Base-by-base conservation (phyloP, 2,797 vertebrate genomes). In the Numenius phaeopus region DNA sequence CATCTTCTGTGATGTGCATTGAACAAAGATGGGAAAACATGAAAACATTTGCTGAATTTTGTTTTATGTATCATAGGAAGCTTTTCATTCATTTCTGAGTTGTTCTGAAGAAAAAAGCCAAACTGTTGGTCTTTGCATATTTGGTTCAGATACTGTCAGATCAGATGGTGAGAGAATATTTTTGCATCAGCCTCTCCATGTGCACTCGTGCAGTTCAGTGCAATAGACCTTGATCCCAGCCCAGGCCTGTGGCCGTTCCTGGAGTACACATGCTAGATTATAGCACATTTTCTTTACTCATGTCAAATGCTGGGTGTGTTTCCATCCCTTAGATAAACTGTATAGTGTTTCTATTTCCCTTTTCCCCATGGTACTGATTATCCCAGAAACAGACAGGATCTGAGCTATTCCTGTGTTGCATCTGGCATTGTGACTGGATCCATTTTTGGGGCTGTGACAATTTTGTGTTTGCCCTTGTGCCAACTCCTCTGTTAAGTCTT, bases 291-390 rank as follows among this genome's bases (percentile, higher is more conserved):
- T 90, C 49, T 79, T 69, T 46, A 47, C 83, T 94, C 61, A 69
- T 3, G 14, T 69, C 83, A 81, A 47, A 61, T 50, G 9, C 37
- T 82, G 93, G 62, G 88, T 95, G 79, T 96, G 93, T 90, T 96
- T 93, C 83, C 39, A 87, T 65, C 54, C 52, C 21, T 82, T 54
- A 95, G 94, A 95, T 94, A 94, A 90, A 84, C 42, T 94, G 73
- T 32, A 19, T 20, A 84, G 21, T 50, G 62, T 82, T 93, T 87
- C 92, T 96, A 10, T 86, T 96, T 96, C 83, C 46, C 34, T 87
- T 92, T 95, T 10, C 66, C 59, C 88, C 65, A 69, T 82, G 73
- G 88, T 94, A 90, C 92, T 93, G 83, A 87, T 97, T 97, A 96
- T 93, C 69, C 83, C 73, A 90, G 66, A 90, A 96, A 95, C 30